These are phyloP conservation scores for Zaprionus camerounensis DNA, from an alignment of 1,140 invertebrate species.

Conservation along the genomic window DNA sequence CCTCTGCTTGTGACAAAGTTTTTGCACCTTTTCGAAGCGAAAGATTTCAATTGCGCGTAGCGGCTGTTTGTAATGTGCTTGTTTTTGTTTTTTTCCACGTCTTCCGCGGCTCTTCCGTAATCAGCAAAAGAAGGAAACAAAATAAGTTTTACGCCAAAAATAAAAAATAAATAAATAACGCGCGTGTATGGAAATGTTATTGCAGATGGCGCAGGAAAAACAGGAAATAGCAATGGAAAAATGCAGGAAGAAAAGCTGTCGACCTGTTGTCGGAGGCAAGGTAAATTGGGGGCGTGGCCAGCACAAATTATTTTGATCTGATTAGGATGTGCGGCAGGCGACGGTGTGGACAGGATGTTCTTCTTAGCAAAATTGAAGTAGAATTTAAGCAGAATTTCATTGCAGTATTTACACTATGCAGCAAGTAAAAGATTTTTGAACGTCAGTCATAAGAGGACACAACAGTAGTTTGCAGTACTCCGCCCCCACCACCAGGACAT, in stretches of 20 bases:
- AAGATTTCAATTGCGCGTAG: conserved; percentile 29
- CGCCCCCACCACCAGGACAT: background rate
- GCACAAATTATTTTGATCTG: conserved; percentile 48
- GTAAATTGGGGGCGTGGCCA: background rate
- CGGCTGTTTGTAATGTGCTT: conserved; percentile 69
- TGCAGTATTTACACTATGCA: conserved; percentile 55
- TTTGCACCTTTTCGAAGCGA: conserved; percentile 8
- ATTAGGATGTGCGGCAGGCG: conserved; percentile 30
- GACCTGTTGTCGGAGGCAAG: background rate
- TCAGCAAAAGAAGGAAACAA: conserved; percentile 38
- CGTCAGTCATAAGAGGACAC: conserved; percentile 63
- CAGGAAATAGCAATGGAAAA: background rate
- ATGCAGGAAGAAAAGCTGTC: conserved; percentile 7
- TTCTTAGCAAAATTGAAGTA: background rate
- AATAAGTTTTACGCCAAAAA: conserved; percentile 73
- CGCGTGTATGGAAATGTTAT: conserved; percentile 54
- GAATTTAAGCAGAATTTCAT: background rate
- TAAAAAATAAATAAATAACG: conserved; percentile 71
- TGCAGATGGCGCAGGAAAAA: background rate
- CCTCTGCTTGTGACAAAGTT: conserved; percentile 23
- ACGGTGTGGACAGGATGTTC: conserved; percentile 34
- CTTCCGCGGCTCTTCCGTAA: conserved; percentile 50
- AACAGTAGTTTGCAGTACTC: background rate
- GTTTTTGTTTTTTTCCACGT: conserved; percentile 57
- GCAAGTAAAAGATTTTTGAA: conserved; percentile 52